Conservation (phyloP, 2,888 invertebrate genomes). For the Ormyrus pomaceus region DNA sequence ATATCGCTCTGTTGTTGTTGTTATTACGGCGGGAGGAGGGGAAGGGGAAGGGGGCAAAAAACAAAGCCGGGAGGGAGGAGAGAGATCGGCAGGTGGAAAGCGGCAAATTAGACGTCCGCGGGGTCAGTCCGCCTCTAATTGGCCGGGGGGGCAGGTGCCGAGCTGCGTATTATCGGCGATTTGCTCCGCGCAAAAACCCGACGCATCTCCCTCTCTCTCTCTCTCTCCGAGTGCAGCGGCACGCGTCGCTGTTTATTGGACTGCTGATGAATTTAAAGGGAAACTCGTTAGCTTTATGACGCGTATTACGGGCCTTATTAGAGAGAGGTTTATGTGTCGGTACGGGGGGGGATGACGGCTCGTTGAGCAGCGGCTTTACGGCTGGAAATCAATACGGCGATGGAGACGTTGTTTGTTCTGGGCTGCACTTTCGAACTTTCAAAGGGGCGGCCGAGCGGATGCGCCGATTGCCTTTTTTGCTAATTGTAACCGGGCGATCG, state of each 20-base stretch:
- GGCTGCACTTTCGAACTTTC: neutral
- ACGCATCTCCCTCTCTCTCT: too few relatives aligned
- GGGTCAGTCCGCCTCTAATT: constrained; percentile 20
- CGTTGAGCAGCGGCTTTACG: constrained; percentile 33
- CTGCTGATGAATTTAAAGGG: neutral
- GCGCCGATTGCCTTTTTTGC: too few relatives aligned
- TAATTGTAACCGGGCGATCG: neutral
- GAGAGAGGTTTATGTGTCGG: constrained; percentile 1
- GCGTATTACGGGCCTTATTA: neutral
- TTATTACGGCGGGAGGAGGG: neutral
- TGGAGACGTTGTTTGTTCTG: neutral
- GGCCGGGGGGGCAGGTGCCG: constrained; percentile 24
- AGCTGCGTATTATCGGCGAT: constrained; percentile 19
- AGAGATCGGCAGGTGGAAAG: constrained; percentile 51
- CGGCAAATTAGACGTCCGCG: neutral
- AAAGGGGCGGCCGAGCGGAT: neutral
- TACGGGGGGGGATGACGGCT: constrained; percentile 5
- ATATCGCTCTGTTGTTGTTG: constrained; percentile 34
- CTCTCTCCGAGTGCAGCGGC: neutral
- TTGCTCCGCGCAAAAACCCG: neutral
- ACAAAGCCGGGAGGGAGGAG: neutral
- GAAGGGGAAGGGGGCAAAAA: constrained; percentile 18
- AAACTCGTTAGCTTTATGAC: constrained; percentile 28
- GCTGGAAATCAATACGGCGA: constrained; percentile 15
- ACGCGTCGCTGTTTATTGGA: neutral